Conservation (phyloP, 2,888 invertebrate species). For the Drosophila paracracens region DNA sequence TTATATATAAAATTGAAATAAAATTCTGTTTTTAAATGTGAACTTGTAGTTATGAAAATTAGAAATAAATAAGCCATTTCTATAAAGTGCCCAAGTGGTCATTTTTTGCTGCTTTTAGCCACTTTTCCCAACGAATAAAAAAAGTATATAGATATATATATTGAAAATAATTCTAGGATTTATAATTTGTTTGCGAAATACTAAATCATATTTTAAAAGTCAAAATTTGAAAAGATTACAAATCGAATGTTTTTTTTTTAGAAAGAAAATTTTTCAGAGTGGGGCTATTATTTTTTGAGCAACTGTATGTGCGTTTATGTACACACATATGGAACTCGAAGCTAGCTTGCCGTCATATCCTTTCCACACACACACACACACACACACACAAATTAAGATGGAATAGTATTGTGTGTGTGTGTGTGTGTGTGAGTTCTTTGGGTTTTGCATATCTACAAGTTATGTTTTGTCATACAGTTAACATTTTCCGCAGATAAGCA, state of each 20-base stretch:
- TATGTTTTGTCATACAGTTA: slow-evolving; percentile 78
- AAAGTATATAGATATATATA: not conserved
- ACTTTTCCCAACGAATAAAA: not conserved
- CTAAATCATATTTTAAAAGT: not conserved
- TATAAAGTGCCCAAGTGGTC: not conserved
- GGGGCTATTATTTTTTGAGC: not conserved
- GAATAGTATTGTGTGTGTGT: slow-evolving; percentile 31
- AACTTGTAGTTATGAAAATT: not conserved
- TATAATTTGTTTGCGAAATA: not conserved
- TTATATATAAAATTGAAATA: not conserved
- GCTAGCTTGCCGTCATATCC: slow-evolving; percentile 29
- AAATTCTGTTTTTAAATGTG: not conserved
- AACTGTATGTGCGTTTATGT: not conserved
- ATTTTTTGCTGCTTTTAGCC: not conserved
- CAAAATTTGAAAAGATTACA: not conserved
- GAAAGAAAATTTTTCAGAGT: not conserved
- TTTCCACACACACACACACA: slow-evolving; percentile 12
- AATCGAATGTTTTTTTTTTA: not conserved
- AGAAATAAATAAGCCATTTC: not conserved
- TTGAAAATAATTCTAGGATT: not conserved
- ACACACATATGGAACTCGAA: slow-evolving; percentile 11
- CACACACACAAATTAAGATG: not conserved
- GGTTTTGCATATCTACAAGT: slow-evolving; percentile 77
- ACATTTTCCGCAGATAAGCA: slow-evolving; percentile 79
- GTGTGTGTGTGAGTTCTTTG: slow-evolving; percentile 24